Evolutionary conservation across 2,888 invertebrate species (phyloP).

Genomic region (Bimastos eiseni): DNA sequence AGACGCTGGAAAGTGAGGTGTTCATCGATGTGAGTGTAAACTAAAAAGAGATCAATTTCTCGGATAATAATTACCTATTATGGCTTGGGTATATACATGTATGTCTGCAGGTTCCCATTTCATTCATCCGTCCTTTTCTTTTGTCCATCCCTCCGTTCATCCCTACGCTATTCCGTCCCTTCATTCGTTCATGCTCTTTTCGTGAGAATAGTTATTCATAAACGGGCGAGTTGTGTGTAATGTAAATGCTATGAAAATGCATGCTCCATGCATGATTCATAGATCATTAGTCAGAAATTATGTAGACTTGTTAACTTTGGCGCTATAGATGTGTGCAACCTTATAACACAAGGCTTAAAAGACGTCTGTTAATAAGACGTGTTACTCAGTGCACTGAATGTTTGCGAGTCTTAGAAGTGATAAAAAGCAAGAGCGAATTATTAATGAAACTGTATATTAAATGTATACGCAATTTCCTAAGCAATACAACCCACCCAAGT

Average conservation of each 20-base stretch:
- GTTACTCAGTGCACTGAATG: not conserved
- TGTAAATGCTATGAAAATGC: too few species aligned
- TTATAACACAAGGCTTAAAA: not conserved
- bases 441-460: not conserved
- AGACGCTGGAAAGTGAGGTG: too few species aligned
- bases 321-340: not conserved
- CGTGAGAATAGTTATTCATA: not conserved
- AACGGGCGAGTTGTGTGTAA: not conserved
- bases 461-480: too few species aligned
- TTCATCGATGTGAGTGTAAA: too few species aligned
- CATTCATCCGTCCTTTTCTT: not conserved
- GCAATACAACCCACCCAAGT: not conserved
- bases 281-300: too few species aligned
- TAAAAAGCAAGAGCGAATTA: not conserved
- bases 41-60: too few species aligned
- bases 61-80: too few species aligned
- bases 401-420: not conserved
- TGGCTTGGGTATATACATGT: too few species aligned
- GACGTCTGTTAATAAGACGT: not conserved
- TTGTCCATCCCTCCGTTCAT: not conserved
- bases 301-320: too few species aligned
- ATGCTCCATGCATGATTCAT: too few species aligned
- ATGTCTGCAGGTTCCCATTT: not conserved
- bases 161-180: not conserved
- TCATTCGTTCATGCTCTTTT: not conserved